A percentile compares a stretch with the other conserved stretches of the same genome.
These are phyloP conservation scores for Pterois miles DNA, from an alignment of 2,797 vertebrate genomes.

Conservation along the genomic window DNA sequence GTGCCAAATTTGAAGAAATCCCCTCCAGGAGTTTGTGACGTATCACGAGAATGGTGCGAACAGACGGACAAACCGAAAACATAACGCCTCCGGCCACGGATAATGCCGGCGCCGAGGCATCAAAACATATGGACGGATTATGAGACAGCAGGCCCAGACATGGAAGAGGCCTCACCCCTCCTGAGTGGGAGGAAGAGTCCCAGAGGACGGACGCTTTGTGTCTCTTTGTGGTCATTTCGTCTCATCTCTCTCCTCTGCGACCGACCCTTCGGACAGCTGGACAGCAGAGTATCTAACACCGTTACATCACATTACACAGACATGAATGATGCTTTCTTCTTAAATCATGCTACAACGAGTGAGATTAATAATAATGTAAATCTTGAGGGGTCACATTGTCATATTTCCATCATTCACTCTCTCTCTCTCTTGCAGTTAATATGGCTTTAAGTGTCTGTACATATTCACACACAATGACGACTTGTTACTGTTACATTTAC, in stretches of 20 bases:
- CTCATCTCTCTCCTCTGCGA: too few species aligned
- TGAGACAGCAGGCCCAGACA: background rate
- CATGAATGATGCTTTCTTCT: background rate
- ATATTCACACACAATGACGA: conserved; percentile 3
- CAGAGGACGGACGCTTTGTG: background rate
- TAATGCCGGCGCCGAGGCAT: background rate
- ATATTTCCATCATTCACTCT: background rate
- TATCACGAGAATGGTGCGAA: background rate
- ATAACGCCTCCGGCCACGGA: background rate
- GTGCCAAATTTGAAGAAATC: background rate
- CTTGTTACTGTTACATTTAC: background rate
- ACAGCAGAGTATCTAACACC: background rate
- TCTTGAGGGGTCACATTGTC: background rate
- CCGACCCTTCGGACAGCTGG: too few species aligned
- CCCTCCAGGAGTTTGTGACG: too few species aligned
- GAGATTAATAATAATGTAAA: conserved; percentile 1
- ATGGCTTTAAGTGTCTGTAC: conserved; percentile 49
- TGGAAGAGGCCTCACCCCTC: too few species aligned
- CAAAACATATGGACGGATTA: background rate
- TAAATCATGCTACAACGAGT: background rate
- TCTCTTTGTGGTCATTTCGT: too few species aligned
- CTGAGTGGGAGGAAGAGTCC: background rate
- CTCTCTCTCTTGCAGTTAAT: conserved; percentile 24
- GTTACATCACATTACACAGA: conserved; percentile 1
- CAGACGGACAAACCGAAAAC: background rate